Percentiles rank a stretch among this genome's conserved stretches.
These are phyloP conservation scores for Andrena fulva DNA, from an alignment of 2,888 invertebrate genomes.

Conservation along the genomic window DNA sequence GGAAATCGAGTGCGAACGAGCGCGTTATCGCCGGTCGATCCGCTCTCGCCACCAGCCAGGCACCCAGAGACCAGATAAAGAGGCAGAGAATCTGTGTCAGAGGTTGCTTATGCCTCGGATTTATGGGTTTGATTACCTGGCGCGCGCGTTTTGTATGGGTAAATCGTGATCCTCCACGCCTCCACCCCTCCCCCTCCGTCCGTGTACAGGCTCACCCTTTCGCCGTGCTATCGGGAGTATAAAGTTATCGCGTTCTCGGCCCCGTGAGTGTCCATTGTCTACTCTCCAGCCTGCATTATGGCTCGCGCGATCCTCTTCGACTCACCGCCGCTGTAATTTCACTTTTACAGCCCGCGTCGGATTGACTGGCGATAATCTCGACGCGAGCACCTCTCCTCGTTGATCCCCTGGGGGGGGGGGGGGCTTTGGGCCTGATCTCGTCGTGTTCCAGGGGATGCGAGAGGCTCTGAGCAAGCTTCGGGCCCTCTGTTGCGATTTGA, in stretches of 20 bases:
- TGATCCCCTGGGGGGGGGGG: background rate
- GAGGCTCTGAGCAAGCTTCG: background rate
- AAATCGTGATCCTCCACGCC: conserved; percentile 82
- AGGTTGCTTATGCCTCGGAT: conserved; percentile 79
- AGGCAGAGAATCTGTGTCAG: conserved; percentile 75
- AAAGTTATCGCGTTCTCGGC: conserved; percentile 77
- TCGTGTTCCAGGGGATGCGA: background rate
- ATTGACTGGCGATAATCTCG: conserved; percentile 60
- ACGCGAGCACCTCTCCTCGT: conserved; percentile 11
- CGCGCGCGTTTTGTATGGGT: conserved; percentile 78
- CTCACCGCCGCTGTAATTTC: conserved; percentile 67
- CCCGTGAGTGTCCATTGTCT: conserved; percentile 79
- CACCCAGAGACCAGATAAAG: conserved; percentile 59
- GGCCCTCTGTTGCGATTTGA: too few species aligned
- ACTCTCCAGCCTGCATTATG: conserved; percentile 66
- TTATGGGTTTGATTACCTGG: conserved; percentile 80
- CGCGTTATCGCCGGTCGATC: conserved; percentile 61
- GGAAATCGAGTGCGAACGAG: conserved; percentile 70
- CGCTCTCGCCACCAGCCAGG: conserved; percentile 52
- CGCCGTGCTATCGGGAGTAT: conserved; percentile 70
- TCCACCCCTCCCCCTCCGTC: conserved; percentile 70
- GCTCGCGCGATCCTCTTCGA: conserved; percentile 50
- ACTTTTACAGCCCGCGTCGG: conserved; percentile 67
- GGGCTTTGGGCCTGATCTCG: background rate
- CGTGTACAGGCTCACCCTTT: conserved; percentile 58